These are phyloP conservation scores for Papilio polytes DNA, from an alignment of 1,140 invertebrate species.

Conservation along the genomic window DNA sequence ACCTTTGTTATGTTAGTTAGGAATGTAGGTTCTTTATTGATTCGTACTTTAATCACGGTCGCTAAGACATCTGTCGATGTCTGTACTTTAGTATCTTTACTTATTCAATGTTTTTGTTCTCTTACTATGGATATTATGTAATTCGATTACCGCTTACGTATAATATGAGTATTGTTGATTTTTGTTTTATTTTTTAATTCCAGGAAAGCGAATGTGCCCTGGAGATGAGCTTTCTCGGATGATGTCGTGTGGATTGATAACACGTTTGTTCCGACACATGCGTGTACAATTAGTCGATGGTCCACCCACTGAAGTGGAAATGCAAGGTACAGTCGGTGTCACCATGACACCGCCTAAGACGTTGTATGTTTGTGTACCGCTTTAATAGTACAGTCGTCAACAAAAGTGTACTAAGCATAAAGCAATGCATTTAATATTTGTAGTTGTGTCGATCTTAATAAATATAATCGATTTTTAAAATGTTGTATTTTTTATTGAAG, in stretches of 20 bases:
- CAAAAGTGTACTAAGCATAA: neutral
- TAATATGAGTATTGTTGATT: neutral
- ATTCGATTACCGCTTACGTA: neutral
- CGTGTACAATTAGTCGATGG: constrained; percentile 67
- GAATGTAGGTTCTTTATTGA: too few relatives aligned
- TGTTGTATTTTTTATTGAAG: neutral
- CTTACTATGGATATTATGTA: neutral
- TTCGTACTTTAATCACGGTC: too few relatives aligned
- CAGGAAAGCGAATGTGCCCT: constrained; percentile 93
- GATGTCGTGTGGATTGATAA: constrained; percentile 88
- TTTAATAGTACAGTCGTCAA: constrained; percentile 45
- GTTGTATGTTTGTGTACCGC: constrained; percentile 62
- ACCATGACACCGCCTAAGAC: constrained; percentile 87
- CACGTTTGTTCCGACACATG: constrained; percentile 87
- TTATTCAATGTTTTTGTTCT: neutral
- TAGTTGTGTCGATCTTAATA: neutral
- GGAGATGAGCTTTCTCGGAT: constrained; percentile 93
- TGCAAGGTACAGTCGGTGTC: constrained; percentile 88
- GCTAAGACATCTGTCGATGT: neutral
- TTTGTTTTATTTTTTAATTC: constrained; percentile 47
- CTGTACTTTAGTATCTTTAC: neutral
- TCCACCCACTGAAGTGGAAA: constrained; percentile 60
- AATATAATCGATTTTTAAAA: neutral
- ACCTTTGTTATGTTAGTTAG: too few relatives aligned
- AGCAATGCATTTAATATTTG: constrained; percentile 25